A percentile compares a stretch with the other conserved stretches of the same genome.
Evolutionary conservation across 2,888 invertebrate species (phyloP).

Genomic region (Lasioglossum vierecki): DNA sequence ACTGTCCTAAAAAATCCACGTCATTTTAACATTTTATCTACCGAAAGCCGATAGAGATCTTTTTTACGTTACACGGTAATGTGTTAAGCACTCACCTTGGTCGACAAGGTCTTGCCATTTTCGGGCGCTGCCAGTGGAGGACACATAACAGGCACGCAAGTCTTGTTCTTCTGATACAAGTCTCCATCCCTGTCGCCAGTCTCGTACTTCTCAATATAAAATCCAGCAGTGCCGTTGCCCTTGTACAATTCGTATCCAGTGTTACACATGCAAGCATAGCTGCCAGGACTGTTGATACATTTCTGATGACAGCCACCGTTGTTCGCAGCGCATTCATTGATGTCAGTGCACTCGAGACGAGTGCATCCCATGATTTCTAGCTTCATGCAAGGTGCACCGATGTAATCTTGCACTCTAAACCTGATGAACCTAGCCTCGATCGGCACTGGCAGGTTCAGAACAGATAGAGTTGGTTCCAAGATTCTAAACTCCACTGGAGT

Average conservation of each 20-base stretch:
- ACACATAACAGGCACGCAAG: constrained; percentile 97
- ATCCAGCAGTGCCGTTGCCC: constrained; percentile 95
- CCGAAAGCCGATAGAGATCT: too few relatives aligned
- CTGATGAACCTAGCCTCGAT: constrained; percentile 95
- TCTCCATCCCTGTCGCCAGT: constrained; percentile 95
- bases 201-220: constrained; percentile 91
- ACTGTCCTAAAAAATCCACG: neutral
- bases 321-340: constrained; percentile 93
- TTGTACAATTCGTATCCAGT: constrained; percentile 96
- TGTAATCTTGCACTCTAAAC: constrained; percentile 93
- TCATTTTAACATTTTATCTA: too few relatives aligned
- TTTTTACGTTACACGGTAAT: too few relatives aligned
- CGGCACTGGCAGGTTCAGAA: constrained; percentile 94
- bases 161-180: constrained; percentile 94
- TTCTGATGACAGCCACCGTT: constrained; percentile 98
- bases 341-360: constrained; percentile 93
- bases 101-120: constrained; percentile 93
- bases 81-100: constrained; percentile 85
- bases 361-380: constrained; percentile 97
- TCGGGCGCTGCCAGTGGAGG: constrained; percentile 91
- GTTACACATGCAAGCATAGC: constrained; percentile 94
- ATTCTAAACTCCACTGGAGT: constrained; percentile 97
- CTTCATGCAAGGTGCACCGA: constrained; percentile 94
- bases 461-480: constrained; percentile 94
- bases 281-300: constrained; percentile 95